Conservation (phyloP, 2,888 invertebrate species). For the Diaperis boleti region DNA sequence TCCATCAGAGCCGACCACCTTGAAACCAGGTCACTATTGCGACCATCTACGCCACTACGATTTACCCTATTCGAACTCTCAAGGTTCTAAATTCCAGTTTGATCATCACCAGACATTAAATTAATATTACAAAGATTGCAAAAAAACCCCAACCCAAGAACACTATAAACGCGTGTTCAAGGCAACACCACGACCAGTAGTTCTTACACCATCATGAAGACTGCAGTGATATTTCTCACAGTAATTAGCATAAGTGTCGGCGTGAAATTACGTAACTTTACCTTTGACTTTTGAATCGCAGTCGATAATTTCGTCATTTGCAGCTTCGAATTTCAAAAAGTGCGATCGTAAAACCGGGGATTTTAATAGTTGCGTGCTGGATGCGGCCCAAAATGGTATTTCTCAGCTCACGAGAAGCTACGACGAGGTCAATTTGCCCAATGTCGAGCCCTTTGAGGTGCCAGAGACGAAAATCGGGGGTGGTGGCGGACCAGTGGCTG, state of each 20-base stretch:
- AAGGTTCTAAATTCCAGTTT: no score
- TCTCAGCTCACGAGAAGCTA: slow-evolving; percentile 3
- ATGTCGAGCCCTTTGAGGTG: slow-evolving; percentile 6
- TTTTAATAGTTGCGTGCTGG: background rate
- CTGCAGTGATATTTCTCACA: no score
- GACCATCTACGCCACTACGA: no score
- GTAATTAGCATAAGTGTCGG: background rate
- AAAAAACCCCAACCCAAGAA: no score
- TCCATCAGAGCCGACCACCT: no score
- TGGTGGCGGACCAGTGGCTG: slow-evolving; percentile 1
- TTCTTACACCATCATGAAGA: no score
- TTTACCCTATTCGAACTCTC: no score
- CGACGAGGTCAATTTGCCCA: background rate
- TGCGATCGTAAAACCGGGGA: slow-evolving; percentile 4
- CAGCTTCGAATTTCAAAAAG: slow-evolving; percentile 21
- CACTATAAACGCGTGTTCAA: no score
- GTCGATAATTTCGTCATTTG: background rate
- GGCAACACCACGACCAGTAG: no score
- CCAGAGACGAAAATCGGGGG: background rate
- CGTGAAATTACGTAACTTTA: background rate
- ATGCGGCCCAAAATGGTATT: slow-evolving; percentile 10
- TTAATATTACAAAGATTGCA: no score
- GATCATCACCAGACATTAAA: no score
- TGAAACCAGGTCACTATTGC: no score
- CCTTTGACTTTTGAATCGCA: background rate